phyloP scores from a whole-genome alignment of 2,888 invertebrate species.

The Chloroclystis v-ata region DNA sequence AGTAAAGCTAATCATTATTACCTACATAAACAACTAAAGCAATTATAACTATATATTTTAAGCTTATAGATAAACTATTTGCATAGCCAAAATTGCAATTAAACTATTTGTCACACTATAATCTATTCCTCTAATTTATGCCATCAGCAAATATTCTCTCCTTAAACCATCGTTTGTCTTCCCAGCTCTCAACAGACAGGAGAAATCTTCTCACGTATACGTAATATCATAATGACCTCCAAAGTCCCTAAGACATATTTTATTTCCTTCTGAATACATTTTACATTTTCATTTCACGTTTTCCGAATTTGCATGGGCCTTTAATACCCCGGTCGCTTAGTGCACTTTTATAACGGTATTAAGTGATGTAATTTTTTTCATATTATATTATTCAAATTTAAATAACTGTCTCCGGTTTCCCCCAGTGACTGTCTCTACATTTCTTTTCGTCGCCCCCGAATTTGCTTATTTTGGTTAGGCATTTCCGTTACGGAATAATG shows the following conservation, averaged over 20 bases:
- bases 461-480: slow-evolving; percentile 70
- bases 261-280: slow-evolving; percentile 70
- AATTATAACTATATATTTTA: too few relatives aligned
- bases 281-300: slow-evolving; percentile 78
- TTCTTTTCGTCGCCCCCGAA: slow-evolving; percentile 71
- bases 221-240: slow-evolving; percentile 73
- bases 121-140: not conserved
- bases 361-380: slow-evolving; percentile 80
- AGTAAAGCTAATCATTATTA: too few relatives aligned
- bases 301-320: slow-evolving; percentile 73
- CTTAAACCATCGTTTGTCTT: slow-evolving; percentile 41
- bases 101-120: too few relatives aligned
- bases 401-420: slow-evolving; percentile 79
- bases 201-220: slow-evolving; percentile 72
- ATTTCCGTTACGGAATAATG: slow-evolving; percentile 52
- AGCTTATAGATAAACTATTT: too few relatives aligned
- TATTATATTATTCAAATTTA: slow-evolving; percentile 80
- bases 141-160: not conserved
- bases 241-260: slow-evolving; percentile 68
- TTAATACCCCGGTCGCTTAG: slow-evolving; percentile 77
- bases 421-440: slow-evolving; percentile 63
- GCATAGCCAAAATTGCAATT: too few relatives aligned
- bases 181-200: slow-evolving; percentile 51
- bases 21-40: too few relatives aligned
- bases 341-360: slow-evolving; percentile 80